Percentiles rank a stretch among this genome's conserved stretches.
Evolutionary conservation across 2,888 invertebrate genomes (phyloP).

Genomic region (Leptinotarsa peninsularis): DNA sequence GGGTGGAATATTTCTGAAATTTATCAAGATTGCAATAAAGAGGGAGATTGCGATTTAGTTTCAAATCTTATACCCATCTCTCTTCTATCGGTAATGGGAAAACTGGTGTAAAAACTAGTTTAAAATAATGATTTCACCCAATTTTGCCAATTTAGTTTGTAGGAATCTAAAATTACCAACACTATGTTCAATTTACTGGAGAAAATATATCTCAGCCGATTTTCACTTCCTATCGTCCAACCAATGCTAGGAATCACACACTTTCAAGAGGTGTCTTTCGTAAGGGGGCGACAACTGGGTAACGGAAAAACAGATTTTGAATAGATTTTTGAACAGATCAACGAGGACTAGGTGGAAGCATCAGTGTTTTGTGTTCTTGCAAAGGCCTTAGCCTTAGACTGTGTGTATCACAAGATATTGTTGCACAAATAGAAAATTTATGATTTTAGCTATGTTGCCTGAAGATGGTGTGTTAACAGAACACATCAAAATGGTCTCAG

Average conservation of each 20-base stretch:
- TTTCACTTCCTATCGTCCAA: no score
- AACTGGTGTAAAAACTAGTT: background rate
- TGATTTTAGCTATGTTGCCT: background rate
- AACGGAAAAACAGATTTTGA: no score
- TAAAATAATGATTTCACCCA: background rate
- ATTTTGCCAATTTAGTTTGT: background rate
- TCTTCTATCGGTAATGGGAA: no score
- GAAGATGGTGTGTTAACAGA: background rate
- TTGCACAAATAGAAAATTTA: background rate
- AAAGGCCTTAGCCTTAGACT: background rate
- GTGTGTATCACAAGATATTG: conserved; percentile 2
- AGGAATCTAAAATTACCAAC: background rate
- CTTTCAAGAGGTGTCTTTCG: no score
- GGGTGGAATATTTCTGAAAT: no score
- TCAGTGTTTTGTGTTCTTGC: background rate
- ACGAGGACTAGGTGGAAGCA: background rate
- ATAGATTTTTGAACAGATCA: background rate
- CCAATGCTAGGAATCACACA: no score
- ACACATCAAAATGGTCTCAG: background rate
- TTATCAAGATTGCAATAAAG: no score
- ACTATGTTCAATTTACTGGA: background rate
- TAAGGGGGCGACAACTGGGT: no score
- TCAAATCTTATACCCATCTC: no score
- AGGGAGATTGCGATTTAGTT: no score
- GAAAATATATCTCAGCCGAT: background rate